A percentile compares a stretch with the other conserved stretches of the same genome.
Evolutionary conservation across 2,888 invertebrate species (phyloP).

Genomic region (Andrena praecox): DNA sequence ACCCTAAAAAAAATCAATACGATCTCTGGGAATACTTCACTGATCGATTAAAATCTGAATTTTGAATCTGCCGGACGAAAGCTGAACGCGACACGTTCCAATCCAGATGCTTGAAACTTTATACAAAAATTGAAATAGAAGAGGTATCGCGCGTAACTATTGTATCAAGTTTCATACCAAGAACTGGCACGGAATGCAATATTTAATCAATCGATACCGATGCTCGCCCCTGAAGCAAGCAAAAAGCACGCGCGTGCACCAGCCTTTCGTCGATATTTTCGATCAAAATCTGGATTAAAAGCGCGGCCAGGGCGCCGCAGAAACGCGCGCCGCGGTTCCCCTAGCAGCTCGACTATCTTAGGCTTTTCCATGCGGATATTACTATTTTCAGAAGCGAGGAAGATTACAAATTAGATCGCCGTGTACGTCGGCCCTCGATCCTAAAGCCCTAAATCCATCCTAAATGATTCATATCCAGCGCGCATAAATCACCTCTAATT

Average conservation of each 20-base stretch:
- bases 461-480: constrained; percentile 57
- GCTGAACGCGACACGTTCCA: constrained; percentile 21
- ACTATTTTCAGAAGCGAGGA: constrained; percentile 51
- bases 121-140: constrained; percentile 32
- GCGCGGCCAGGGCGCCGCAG: constrained; percentile 5
- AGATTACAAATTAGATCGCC: constrained; percentile 51
- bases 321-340: constrained; percentile 31
- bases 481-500: constrained; percentile 55
- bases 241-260: background rate
- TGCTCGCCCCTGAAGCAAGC: background rate
- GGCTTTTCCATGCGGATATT: constrained; percentile 39
- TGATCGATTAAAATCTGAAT: constrained; percentile 17
- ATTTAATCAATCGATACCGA: constrained; percentile 14
- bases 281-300: constrained; percentile 8
- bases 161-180: constrained; percentile 34
- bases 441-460: constrained; percentile 56
- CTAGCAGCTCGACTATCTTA: constrained; percentile 13
- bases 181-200: constrained; percentile 23
- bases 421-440: constrained; percentile 43
- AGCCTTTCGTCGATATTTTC: constrained; percentile 12
- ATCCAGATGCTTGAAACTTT: constrained; percentile 30
- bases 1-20: too few relatives aligned
- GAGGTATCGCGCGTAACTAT: constrained; percentile 22
- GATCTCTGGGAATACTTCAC: too few relatives aligned
- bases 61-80: constrained; percentile 8